Evolutionary conservation across 1,140 invertebrate species (phyloP), one percentile per base, ranked within the genome.

Genomic region (Parasteatoda tepidariorum): DNA sequence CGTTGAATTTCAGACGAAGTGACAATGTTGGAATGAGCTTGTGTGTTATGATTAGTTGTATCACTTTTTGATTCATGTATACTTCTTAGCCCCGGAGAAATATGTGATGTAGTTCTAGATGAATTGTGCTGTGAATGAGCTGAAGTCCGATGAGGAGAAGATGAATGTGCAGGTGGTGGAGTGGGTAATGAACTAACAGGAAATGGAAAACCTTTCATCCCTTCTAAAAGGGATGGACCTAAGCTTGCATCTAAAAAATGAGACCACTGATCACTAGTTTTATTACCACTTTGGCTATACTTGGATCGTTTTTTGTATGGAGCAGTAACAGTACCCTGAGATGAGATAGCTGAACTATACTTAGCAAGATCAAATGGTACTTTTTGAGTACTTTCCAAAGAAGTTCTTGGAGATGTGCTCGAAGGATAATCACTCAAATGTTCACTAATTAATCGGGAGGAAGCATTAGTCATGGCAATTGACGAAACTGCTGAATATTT

Each of bases 181-280:
- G 81, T 66, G 33, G 81, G 81, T 38, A 83, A 28, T 24, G 81
- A 75, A 38, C 61, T 64, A 68, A 85, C 74, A 55, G 84, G 79
- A 15, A 83, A 85, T 13, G 84, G 79, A 70, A 85, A 85, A n/a
- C 79, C 79, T 74, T 85, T 85, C 84, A 85, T 85, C 3, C 84
- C 84, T 68, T 85, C 84, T 9, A 85, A 38, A 7, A 83, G 81
- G n/a, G 57, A 41, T 38, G 48, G 48, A 62, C 66, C 67, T 41
- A 82, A 55, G 61, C 38, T 82, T 38, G 66, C 22, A 54, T 83
- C 81, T 26, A 74, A 74, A 34, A 41, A 74, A 64, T 64, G 81
- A 66, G 22, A 74, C 81, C 81, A 83, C 61, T 73, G 81, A n/a
- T 83, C 81, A 66, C 4, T 64, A 3, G 54, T 41, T 74, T 83